Percentiles rank a stretch among this genome's conserved stretches.
Conservation (phyloP, 2,888 invertebrate genomes). For the Oligia fasciuncula region DNA sequence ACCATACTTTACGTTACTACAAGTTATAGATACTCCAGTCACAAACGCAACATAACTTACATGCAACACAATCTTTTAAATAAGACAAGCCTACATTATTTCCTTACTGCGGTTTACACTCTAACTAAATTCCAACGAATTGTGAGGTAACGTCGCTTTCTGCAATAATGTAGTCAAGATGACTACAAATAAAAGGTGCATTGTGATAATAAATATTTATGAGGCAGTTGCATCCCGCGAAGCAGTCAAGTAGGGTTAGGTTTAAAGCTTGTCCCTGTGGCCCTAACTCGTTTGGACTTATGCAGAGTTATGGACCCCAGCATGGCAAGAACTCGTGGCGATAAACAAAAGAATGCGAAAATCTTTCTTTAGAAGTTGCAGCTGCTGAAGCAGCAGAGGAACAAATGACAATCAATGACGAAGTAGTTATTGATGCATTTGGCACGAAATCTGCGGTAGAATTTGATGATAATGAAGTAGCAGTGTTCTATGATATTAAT, state of each 20-base stretch:
- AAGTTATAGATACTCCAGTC: neutral
- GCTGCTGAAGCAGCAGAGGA: neutral
- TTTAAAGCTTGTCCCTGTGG: slow-evolving; percentile 19
- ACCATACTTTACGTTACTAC: neutral
- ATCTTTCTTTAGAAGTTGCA: neutral
- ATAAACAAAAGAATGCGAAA: slow-evolving; percentile 1
- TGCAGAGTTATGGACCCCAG: slow-evolving; percentile 8
- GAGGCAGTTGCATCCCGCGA: slow-evolving; percentile 34
- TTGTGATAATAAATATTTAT: slow-evolving; percentile 53
- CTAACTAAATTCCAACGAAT: slow-evolving; percentile 44
- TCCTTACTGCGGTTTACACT: slow-evolving; percentile 50
- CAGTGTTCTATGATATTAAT: neutral
- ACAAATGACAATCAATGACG: neutral
- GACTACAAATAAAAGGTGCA: slow-evolving; percentile 42
- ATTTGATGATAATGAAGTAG: neutral
- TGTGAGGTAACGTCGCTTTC: slow-evolving; percentile 41
- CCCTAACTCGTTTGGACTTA: slow-evolving; percentile 32
- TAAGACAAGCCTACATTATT: slow-evolving; percentile 56
- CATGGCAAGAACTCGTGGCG: neutral
- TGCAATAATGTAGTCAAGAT: slow-evolving; percentile 47
- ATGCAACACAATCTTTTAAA: slow-evolving; percentile 55
- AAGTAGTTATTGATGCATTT: neutral
- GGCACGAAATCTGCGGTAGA: neutral
- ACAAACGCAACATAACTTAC: slow-evolving; percentile 37
- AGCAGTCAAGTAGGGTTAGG: slow-evolving; percentile 33